Evolutionary conservation across 2,797 vertebrate species (phyloP).

Genomic region (Micrastur ruficollis): DNA sequence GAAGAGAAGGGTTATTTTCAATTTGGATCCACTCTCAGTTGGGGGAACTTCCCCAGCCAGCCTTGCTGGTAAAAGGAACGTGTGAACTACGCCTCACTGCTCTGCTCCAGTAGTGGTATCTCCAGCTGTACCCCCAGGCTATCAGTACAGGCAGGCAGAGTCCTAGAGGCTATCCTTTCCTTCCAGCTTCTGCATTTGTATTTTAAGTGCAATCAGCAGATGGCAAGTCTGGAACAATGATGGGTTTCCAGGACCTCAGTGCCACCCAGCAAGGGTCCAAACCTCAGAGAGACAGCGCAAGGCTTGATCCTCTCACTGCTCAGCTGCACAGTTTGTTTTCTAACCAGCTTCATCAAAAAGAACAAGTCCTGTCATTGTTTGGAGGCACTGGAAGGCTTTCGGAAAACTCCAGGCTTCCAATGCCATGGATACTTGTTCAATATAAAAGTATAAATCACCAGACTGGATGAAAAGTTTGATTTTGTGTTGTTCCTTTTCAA

Average conservation of each 20-base stretch:
- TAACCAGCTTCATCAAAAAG: not conserved
- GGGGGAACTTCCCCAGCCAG: not conserved
- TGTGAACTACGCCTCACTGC: not conserved
- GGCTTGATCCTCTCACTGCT: not conserved
- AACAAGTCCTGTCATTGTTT: not conserved
- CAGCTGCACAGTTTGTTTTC: not conserved
- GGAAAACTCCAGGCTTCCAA: not conserved
- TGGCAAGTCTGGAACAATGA: not conserved
- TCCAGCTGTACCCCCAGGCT: not conserved
- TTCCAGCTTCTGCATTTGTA: not conserved
- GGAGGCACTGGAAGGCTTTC: not conserved
- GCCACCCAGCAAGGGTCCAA: not conserved
- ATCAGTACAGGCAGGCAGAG: not conserved
- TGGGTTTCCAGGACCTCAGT: not conserved
- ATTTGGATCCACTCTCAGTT: not conserved
- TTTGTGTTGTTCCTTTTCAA: not conserved
- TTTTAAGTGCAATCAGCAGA: not conserved
- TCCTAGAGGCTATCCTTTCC: not conserved
- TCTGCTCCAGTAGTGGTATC: not conserved
- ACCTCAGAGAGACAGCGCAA: not conserved
- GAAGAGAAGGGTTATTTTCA: not conserved
- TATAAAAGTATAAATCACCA: not conserved
- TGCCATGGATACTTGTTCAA: not conserved
- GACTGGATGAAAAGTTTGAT: not conserved
- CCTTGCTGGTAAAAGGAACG: rapidly evolving